These are phyloP conservation scores for Physocephala rufipes DNA, from an alignment of 2,888 invertebrate species.

Conservation along the genomic window DNA sequence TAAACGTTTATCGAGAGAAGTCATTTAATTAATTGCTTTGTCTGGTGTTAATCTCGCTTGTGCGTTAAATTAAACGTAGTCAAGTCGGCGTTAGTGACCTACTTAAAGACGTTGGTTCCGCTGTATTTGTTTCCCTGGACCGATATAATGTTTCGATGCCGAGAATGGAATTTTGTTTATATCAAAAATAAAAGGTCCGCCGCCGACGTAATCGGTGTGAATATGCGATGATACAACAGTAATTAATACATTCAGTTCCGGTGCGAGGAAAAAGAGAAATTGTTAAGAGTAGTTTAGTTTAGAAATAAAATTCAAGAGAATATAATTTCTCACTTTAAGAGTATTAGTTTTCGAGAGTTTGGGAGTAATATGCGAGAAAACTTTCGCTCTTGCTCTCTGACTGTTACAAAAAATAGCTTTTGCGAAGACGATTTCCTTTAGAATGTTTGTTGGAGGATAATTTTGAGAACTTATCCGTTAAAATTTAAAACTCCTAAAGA, in stretches of 20 bases:
- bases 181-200: conserved; percentile 18
- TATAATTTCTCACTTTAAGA: background rate
- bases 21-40: conserved; percentile 33
- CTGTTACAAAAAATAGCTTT: no score
- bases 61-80: conserved; percentile 25
- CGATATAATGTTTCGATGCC: background rate
- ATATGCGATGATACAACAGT: background rate
- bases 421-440: no score
- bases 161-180: conserved; percentile 27
- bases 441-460: no score
- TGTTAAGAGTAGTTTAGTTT: no score
- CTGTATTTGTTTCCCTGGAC: background rate
- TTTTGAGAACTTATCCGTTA: no score
- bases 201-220: background rate
- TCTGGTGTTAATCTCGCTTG: conserved; percentile 25
- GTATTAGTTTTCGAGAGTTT: conserved; percentile 5
- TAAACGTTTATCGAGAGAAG: background rate
- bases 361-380: no score
- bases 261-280: background rate
- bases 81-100: conserved; percentile 22
- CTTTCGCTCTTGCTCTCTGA: no score
- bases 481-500: no score
- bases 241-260: background rate
- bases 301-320: background rate
- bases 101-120: conserved; percentile 4